Percentiles rank a stretch among this genome's conserved stretches.
Evolutionary conservation across 1,140 invertebrate species (phyloP).

Genomic region (Globodera rostochiensis): DNA sequence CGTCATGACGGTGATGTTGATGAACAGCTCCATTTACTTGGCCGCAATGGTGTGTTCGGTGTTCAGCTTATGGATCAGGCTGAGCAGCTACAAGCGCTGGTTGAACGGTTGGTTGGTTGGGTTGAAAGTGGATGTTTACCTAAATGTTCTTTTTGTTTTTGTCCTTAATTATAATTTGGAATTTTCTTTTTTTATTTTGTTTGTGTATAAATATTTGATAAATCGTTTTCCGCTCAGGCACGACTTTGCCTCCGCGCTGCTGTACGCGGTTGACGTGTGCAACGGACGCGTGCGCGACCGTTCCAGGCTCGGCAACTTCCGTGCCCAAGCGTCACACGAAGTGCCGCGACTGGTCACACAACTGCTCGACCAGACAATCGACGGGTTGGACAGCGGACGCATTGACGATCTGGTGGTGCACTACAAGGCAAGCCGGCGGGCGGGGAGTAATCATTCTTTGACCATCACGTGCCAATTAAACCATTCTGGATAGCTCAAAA

Average conservation of each 20-base stretch:
- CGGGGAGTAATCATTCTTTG: neutral
- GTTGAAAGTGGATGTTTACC: neutral
- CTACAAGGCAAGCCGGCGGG: conserved; percentile 43
- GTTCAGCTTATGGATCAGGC: conserved; percentile 81
- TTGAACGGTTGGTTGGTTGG: conserved; percentile 33
- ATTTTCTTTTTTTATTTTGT: neutral
- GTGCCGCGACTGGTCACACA: conserved; percentile 54
- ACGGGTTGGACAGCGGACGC: conserved; percentile 41
- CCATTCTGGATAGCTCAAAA: too few species aligned
- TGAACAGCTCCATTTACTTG: conserved; percentile 75
- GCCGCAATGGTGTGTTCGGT: conserved; percentile 79
- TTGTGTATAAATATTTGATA: conserved; percentile 20
- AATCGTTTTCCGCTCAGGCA: conserved; percentile 36
- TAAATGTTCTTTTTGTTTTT: neutral
- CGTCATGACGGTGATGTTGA: conserved; percentile 74
- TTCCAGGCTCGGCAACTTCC: conserved; percentile 1
- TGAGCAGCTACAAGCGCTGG: conserved; percentile 69
- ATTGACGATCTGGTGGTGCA: conserved; percentile 49
- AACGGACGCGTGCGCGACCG: conserved; percentile 40
- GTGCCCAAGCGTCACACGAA: conserved; percentile 13
- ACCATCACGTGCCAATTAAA: too few species aligned
- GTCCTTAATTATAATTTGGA: too few species aligned
- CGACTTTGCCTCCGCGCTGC: conserved; percentile 47
- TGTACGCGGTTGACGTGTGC: conserved; percentile 54
- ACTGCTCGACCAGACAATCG: conserved; percentile 47